These are phyloP conservation scores for Chymomyza procnemis DNA, from an alignment of 2,888 invertebrate genomes.

Conservation along the genomic window DNA sequence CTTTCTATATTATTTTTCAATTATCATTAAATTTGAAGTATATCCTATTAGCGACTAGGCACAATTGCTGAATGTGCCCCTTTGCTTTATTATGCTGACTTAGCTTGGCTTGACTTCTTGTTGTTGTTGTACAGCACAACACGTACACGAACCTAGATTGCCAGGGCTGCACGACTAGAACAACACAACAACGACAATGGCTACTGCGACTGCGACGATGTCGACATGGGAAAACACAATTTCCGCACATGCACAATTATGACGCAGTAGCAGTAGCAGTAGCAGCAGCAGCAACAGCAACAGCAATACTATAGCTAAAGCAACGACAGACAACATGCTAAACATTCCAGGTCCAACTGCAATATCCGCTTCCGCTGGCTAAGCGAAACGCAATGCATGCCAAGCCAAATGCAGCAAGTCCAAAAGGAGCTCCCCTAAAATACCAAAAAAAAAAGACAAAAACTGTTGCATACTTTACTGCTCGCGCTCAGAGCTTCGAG, in stretches of 20 bases:
- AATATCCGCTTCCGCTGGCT: constrained; percentile 8
- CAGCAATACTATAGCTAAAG: constrained; percentile 5
- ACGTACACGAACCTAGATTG: background rate
- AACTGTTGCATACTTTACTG: constrained; percentile 53
- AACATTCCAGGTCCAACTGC: background rate
- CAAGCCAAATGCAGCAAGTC: background rate
- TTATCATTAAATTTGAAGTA: background rate
- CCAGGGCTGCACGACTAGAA: background rate
- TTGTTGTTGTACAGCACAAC: background rate
- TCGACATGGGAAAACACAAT: constrained; percentile 16
- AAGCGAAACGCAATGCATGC: background rate
- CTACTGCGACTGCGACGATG: background rate
- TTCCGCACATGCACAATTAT: constrained; percentile 22
- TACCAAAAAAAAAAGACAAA: constrained; percentile 8
- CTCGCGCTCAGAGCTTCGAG: constrained; percentile 18
- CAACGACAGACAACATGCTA: background rate
- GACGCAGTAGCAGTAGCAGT: background rate
- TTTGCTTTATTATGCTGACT: constrained; percentile 23
- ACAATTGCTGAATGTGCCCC: background rate
- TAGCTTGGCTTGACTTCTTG: constrained; percentile 1
- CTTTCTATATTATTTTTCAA: no score
- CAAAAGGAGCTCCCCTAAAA: background rate
- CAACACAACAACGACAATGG: background rate
- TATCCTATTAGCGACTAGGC: background rate
- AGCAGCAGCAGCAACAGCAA: constrained; percentile 5